These are phyloP conservation scores for Abscondita cerata DNA, from an alignment of 2,888 invertebrate genomes.

Conservation along the genomic window DNA sequence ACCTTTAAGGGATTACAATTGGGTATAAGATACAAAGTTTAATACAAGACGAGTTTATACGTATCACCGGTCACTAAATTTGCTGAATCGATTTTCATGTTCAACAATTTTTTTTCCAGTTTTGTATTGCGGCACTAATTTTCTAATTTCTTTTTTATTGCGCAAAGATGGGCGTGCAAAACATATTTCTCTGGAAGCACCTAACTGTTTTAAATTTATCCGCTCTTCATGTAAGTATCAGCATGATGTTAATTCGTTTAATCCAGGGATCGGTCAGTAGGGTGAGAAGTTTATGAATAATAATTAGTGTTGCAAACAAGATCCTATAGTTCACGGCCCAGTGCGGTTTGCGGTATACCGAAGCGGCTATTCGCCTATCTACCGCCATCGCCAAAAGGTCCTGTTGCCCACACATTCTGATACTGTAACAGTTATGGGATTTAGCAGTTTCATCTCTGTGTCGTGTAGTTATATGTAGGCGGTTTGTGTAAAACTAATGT, in stretches of 20 bases:
- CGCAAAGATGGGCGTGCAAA: constrained; percentile 12
- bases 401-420: constrained; percentile 19
- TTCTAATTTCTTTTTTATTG: neutral
- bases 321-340: constrained; percentile 53
- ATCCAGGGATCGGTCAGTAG: constrained; percentile 53
- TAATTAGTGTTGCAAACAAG: constrained; percentile 59
- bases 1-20: neutral
- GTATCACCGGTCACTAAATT: too few species aligned
- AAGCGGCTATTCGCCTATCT: constrained; percentile 41
- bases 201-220: constrained; percentile 27
- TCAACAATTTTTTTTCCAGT: too few species aligned
- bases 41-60: too few species aligned
- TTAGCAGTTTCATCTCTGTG: constrained; percentile 18
- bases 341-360: constrained; percentile 51
- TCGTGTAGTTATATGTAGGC: constrained; percentile 13
- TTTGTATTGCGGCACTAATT: neutral
- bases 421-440: constrained; percentile 26
- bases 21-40: too few species aligned
- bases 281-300: constrained; percentile 59
- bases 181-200: constrained; percentile 21
- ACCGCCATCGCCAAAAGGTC: constrained; percentile 38
- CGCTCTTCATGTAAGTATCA: constrained; percentile 39
- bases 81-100: too few species aligned
- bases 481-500: constrained; percentile 13
- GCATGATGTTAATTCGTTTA: constrained; percentile 57